These are phyloP conservation scores for Camelus dromedarius DNA, from an alignment of 2,113 vertebrate genomes.

Conservation along the genomic window DNA sequence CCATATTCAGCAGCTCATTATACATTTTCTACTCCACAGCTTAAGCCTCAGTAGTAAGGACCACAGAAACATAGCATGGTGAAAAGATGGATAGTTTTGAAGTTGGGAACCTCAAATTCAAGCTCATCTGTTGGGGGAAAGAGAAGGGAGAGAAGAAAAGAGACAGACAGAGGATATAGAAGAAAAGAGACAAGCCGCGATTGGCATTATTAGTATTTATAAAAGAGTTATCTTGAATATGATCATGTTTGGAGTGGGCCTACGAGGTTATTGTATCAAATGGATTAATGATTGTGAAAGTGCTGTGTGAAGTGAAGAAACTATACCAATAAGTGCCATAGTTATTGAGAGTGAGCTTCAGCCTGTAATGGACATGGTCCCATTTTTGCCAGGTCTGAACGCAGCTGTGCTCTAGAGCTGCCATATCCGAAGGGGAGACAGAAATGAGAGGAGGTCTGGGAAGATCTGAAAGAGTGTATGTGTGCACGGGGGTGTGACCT, in stretches of 20 bases:
- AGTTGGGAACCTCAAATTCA: not conserved
- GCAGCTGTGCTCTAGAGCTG: slow-evolving; percentile 59
- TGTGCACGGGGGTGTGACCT: slow-evolving; percentile 83
- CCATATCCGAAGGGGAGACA: not conserved
- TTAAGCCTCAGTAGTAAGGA: not conserved
- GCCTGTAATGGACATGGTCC: not conserved
- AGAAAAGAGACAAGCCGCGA: not conserved
- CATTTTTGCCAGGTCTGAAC: not conserved
- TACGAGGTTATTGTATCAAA: not conserved
- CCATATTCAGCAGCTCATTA: not conserved
- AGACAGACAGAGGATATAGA: not conserved
- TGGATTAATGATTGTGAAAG: slow-evolving; percentile 36
- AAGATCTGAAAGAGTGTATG: slow-evolving; percentile 60
- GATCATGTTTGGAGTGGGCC: not conserved
- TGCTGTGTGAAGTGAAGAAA: slow-evolving; percentile 33
- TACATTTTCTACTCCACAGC: not conserved
- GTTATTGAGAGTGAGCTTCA: not conserved
- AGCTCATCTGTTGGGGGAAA: not conserved
- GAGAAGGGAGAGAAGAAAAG: too few species aligned
- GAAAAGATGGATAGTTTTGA: not conserved
- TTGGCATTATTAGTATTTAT: not conserved
- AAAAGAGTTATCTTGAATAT: not conserved
- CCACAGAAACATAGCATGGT: not conserved
- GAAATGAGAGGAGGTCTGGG: slow-evolving; percentile 37
- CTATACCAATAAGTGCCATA: not conserved